Evolutionary conservation across 1,140 invertebrate genomes (phyloP).

Genomic region (Stegodyphus dumicola): DNA sequence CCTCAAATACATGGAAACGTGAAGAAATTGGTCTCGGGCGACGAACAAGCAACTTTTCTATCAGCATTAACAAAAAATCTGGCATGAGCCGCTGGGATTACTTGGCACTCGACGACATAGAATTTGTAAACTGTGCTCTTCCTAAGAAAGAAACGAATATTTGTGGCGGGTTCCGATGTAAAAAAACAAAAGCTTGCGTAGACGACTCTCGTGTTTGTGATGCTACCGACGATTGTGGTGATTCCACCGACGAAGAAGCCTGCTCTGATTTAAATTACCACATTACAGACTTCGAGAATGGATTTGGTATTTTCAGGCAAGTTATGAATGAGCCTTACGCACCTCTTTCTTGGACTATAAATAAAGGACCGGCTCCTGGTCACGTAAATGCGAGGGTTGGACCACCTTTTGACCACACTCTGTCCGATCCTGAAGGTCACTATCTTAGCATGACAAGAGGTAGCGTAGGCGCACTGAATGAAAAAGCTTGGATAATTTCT

Average conservation of each 20-base stretch:
- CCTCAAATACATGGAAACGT: conserved; percentile 36
- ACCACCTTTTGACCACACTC: conserved; percentile 62
- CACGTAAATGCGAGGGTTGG: conserved; percentile 22
- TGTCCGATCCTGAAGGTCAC: conserved; percentile 33
- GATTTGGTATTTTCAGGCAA: conserved; percentile 11
- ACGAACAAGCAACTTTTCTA: conserved; percentile 28
- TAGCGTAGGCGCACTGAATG: neutral
- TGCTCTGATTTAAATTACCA: conserved; percentile 51
- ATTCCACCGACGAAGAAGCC: conserved; percentile 67
- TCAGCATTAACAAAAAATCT: conserved; percentile 30
- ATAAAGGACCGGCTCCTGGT: neutral
- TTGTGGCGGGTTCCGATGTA: conserved; percentile 65
- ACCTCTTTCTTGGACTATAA: conserved; percentile 44
- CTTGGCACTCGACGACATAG: conserved; percentile 68
- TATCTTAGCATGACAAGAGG: conserved; percentile 44
- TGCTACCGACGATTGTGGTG: conserved; percentile 68
- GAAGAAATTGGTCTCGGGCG: conserved; percentile 55
- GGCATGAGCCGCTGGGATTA: neutral
- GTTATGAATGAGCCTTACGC: neutral
- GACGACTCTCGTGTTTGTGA: conserved; percentile 65
- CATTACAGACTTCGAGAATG: conserved; percentile 52
- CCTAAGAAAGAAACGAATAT: conserved; percentile 64
- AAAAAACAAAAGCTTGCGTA: conserved; percentile 49
- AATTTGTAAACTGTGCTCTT: conserved; percentile 67
- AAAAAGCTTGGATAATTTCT: conserved; percentile 59